A percentile compares a stretch with the other conserved stretches of the same genome.
These are phyloP conservation scores for Episyrphus balteatus DNA, from an alignment of 1,140 invertebrate species.

Conservation along the genomic window DNA sequence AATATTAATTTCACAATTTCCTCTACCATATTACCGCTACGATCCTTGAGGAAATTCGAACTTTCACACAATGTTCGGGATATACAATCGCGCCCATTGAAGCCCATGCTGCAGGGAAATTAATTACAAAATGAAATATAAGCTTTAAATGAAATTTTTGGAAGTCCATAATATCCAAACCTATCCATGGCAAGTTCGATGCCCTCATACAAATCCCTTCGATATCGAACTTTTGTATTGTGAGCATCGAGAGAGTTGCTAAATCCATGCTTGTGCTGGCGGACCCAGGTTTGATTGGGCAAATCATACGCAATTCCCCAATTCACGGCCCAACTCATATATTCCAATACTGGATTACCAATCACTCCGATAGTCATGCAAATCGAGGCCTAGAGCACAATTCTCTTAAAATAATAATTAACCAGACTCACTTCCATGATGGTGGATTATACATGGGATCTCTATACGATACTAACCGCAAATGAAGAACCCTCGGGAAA, in stretches of 20 bases:
- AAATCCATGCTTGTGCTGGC: slow-evolving; percentile 38
- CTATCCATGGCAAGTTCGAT: slow-evolving; percentile 54
- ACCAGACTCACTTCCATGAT: no score
- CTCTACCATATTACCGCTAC: slow-evolving; percentile 52
- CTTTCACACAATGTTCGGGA: slow-evolving; percentile 59
- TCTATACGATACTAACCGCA: slow-evolving; percentile 30
- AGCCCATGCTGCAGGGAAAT: slow-evolving; percentile 48
- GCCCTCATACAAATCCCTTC: slow-evolving; percentile 56
- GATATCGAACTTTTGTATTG: slow-evolving; percentile 40
- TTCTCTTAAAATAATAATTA: background rate
- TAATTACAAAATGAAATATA: background rate
- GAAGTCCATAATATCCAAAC: slow-evolving; percentile 32
- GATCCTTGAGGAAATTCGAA: slow-evolving; percentile 47
- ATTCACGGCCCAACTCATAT: slow-evolving; percentile 40
- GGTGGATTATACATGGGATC: no score
- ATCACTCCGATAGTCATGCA: slow-evolving; percentile 32
- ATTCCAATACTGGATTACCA: slow-evolving; percentile 30
- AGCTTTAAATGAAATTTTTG: background rate
- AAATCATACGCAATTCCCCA: slow-evolving; percentile 66
- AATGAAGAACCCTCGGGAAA: slow-evolving; percentile 37
- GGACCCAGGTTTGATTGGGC: slow-evolving; percentile 53
- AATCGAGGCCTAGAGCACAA: slow-evolving; percentile 19
- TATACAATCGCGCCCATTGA: slow-evolving; percentile 52
- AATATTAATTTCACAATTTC: slow-evolving; percentile 55
- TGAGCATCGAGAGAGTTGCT: slow-evolving; percentile 9